These are phyloP conservation scores for Bombus sibiricus DNA, from an alignment of 1,140 invertebrate species.

Conservation along the genomic window DNA sequence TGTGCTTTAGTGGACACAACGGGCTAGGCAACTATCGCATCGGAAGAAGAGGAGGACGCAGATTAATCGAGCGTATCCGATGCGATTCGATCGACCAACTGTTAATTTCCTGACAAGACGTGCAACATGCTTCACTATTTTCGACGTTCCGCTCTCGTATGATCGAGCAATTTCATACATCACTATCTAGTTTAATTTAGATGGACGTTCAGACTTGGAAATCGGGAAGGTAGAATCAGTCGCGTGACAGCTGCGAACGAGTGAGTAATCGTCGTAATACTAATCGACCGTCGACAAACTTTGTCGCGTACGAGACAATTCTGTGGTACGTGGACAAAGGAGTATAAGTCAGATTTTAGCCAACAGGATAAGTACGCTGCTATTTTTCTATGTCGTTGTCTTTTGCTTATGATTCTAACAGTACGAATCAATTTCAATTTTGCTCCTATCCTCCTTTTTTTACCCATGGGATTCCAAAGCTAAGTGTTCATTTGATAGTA, in stretches of 20 bases:
- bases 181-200: not conserved
- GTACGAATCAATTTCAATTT: no score
- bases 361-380: no score
- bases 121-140: not conserved
- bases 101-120: no score
- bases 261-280: not conserved
- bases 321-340: no score
- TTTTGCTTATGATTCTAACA: no score
- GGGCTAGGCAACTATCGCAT: constrained; percentile 33
- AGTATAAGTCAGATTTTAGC: no score
- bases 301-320: no score
- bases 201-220: not conserved
- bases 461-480: no score
- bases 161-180: not conserved
- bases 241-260: not conserved
- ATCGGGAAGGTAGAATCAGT: not conserved
- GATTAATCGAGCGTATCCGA: not conserved
- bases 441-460: no score
- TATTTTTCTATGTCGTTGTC: no score
- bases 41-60: not conserved
- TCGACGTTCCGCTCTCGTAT: no score
- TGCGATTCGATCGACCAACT: not conserved
- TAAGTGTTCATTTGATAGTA: no score
- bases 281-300: not conserved
- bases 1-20: not conserved